Evolutionary conservation across 2,797 vertebrate species (phyloP), one percentile per base, ranked within the genome.

Genomic region (Trachops cirrhosus): DNA sequence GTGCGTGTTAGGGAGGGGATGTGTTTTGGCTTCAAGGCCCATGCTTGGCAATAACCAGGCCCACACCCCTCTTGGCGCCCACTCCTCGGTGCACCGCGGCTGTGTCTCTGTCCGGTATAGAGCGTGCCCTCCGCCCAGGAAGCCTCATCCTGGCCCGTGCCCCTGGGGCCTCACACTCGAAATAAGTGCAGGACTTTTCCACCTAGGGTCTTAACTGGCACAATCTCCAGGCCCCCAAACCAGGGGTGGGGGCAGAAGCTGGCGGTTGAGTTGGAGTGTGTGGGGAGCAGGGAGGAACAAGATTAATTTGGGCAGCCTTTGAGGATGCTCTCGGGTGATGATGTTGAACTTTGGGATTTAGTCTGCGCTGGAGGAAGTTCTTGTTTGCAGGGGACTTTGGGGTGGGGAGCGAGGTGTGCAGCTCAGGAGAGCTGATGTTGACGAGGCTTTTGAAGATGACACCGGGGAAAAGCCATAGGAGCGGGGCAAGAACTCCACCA

Each of bases 401-500:
- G 26, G 22, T 32, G 70, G 26, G 29, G 54, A 44, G 16, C 22
- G 46, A 29, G 1, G 26, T 5, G 39, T 10, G 64, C 84, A 9
- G 14, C 52, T 70, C 41, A 3, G 24, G 41, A 29, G 9, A 71
- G 44, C 34, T 18, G 16, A 11, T 26, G n/a, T 6, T 7, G 70
- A n/a, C 6, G 0, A 7, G 32, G 62, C 2, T 2, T 46, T 37
- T 2, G 39, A 74, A 54, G 15, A 29, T 54, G 82, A 29, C 44
- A 0, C 3, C 2, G 0, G n/a, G n/a, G 32, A 88, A 64, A 48
- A 29, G 86, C 50, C 1, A 2, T 12, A 12, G 7, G 73, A 70
- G 8, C 3, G 0, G 26, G 24, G n/a, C 3, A 1, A 48, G 19
- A n/a, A 32, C 32, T 26, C 21, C 0, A 5, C 48, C 32, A 1